Evolutionary conservation across 2,797 vertebrate species (phyloP).

Genomic region (Cryptoblepharus egeriae): DNA sequence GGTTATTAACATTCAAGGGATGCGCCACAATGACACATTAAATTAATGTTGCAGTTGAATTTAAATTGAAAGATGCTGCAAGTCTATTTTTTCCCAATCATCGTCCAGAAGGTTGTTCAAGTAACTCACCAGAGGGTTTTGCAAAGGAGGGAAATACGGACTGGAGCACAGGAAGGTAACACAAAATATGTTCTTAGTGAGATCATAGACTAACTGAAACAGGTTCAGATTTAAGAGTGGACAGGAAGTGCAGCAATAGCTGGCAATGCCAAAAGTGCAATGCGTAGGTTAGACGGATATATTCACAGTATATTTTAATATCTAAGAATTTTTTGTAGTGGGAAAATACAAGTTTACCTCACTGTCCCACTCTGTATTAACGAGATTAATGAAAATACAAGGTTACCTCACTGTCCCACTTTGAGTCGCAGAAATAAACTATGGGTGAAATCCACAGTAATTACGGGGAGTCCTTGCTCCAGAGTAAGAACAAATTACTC

Average conservation of each 20-base stretch:
- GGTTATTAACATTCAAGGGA: slow-evolving; percentile 23
- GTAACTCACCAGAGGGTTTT: not conserved
- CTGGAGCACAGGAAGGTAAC: slow-evolving; percentile 1
- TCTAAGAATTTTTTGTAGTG: not conserved
- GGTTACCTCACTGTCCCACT: not conserved
- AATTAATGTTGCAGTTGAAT: not conserved
- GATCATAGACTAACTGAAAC: not conserved
- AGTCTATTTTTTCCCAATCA: not conserved
- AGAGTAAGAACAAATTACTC: no score
- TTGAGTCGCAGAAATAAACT: no score
- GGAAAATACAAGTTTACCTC: not conserved
- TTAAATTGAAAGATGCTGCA: slow-evolving; percentile 38
- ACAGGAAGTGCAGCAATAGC: slow-evolving; percentile 11
- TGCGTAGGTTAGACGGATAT: not conserved
- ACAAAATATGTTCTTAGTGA: not conserved
- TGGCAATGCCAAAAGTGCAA: not conserved
- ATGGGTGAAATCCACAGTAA: no score
- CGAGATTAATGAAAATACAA: not conserved
- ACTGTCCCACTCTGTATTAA: no score
- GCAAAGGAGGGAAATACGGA: not conserved
- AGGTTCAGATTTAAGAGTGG: not conserved
- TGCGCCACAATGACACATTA: not conserved
- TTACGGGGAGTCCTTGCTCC: no score
- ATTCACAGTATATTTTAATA: not conserved
- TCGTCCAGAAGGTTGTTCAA: not conserved